These are phyloP conservation scores for Morus bassanus DNA, from an alignment of 2,797 vertebrate genomes.

Conservation along the genomic window DNA sequence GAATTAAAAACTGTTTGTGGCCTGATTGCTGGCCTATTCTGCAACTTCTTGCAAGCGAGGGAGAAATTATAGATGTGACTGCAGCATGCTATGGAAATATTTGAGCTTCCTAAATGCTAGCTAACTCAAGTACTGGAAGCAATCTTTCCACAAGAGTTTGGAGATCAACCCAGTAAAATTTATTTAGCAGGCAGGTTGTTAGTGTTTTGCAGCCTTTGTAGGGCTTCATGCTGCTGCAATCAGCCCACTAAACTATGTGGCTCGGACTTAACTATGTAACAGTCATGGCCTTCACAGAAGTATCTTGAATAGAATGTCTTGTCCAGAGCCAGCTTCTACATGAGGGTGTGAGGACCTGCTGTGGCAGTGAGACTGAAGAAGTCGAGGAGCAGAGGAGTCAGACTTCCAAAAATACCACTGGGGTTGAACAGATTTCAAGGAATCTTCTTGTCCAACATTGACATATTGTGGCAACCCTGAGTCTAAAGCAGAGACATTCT, in stretches of 20 bases:
- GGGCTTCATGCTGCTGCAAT: background rate
- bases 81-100: background rate
- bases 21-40: background rate
- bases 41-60: background rate
- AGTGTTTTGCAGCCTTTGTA: background rate
- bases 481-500: background rate
- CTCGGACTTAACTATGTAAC: background rate
- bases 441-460: background rate
- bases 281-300: background rate
- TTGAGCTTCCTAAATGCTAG: background rate
- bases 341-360: background rate
- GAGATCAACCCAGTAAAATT: background rate
- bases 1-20: background rate
- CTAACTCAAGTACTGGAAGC: background rate
- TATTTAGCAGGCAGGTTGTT: background rate
- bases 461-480: background rate
- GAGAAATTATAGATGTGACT: background rate
- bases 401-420: background rate
- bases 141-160: background rate
- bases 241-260: background rate
- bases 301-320: background rate
- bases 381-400: background rate
- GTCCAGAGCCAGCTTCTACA: background rate
- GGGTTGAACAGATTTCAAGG: background rate
- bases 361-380: background rate